Conservation (phyloP, 2,888 invertebrate species). For the Leptinotarsa peninsularis region DNA sequence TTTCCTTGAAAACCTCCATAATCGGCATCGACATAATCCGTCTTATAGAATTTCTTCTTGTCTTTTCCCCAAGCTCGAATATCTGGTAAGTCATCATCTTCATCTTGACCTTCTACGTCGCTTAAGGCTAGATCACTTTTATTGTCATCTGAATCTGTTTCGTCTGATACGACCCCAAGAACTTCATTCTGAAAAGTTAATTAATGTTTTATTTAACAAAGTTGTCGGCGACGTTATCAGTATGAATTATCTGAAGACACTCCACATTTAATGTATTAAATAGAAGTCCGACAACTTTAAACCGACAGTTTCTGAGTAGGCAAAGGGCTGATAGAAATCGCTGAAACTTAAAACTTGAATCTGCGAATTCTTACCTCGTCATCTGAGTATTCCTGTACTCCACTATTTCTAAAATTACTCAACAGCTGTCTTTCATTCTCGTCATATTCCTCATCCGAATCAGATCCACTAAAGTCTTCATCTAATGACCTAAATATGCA, state of each 20-base stretch:
- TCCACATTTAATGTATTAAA: neutral
- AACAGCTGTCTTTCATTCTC: conserved; percentile 74
- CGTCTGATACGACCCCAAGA: conserved; percentile 68
- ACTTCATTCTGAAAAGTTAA: conserved; percentile 70
- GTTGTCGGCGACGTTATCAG: neutral
- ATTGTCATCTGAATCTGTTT: conserved; percentile 68
- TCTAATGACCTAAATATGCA: conserved; percentile 10
- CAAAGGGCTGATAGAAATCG: too few species aligned
- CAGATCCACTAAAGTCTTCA: conserved; percentile 65
- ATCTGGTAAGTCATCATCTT: conserved; percentile 80
- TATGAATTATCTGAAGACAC: neutral
- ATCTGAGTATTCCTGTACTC: conserved; percentile 68
- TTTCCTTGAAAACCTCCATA: conserved; percentile 76
- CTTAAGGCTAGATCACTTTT: conserved; percentile 72
- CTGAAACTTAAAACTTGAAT: neutral
- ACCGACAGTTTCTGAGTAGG: neutral
- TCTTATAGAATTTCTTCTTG: conserved; percentile 82
- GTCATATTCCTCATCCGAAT: conserved; percentile 80
- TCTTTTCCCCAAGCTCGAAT: conserved; percentile 90
- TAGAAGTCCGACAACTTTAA: neutral
- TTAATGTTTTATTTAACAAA: neutral
- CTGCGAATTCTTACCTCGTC: conserved; percentile 57
- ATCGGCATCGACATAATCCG: conserved; percentile 91
- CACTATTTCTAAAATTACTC: conserved; percentile 71
- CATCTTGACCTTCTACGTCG: conserved; percentile 82